Base-by-base conservation (phyloP, 2,797 vertebrate genomes). In the Selene dorsalis region DNA sequence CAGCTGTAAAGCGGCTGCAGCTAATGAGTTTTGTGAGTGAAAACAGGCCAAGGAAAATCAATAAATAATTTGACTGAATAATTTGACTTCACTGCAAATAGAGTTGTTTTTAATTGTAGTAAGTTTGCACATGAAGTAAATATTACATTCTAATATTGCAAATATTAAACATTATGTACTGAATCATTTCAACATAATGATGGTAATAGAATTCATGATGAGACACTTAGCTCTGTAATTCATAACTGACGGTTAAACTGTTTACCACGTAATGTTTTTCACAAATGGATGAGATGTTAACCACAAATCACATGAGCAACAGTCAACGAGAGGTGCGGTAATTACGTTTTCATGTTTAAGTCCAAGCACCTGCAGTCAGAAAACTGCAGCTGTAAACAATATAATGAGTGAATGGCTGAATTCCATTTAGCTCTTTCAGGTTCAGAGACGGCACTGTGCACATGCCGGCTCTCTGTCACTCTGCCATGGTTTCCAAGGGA, bases 61-160 rank as follows among this genome's bases (percentile, higher is more conserved):
- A 77, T 64, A 78, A 35, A 78, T 64, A 57, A 41, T 63, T 73
- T 70, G 47, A 18, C 66, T 68, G n/a, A 35, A 78, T 64, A 57
- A 41, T 63, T 73, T 70, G 47, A 18, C 66, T 68, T 64, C 7
- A 61, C 35, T 56, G 56, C 53, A 45, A 60, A 60, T 8, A 38
- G 38, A 14, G 32, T 75, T 45, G 22, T 35, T 58, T 73, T 69
- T 52, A 63, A 72, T 71, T 56, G 4, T 47, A 43, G 41, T 61
- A 39, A 24, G n/a, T 68, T 68, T 76, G 12, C 24, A 20, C 18
- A 3, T 11, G 2, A 59, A 77, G n/a, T 57, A 50, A 47, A 62
- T 47, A 22, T 60, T 17, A 4, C n/a, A 57, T 56, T 71, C 50
- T 47, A 32, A 39, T 45, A 48, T 11, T 59, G 1, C 7, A 30